These are phyloP conservation scores for Antedon mediterranea DNA, from an alignment of 53 echinoderm and acorn worm species.

Conservation along the genomic window DNA sequence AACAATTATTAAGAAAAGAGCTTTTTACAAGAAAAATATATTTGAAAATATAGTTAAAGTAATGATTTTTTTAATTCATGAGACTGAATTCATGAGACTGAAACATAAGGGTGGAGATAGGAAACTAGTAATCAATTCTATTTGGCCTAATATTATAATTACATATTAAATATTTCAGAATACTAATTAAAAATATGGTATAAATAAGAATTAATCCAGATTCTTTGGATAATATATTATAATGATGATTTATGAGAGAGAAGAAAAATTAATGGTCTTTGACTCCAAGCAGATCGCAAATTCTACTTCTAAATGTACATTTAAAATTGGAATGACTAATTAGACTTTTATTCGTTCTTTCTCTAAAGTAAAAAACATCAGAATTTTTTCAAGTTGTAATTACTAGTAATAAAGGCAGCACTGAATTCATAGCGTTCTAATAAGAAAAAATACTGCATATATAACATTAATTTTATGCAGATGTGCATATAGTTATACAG, in stretches of 20 bases:
- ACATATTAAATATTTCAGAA: neutral
- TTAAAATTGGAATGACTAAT: neutral
- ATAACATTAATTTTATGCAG: no score
- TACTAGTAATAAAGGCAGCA: neutral
- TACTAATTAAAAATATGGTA: neutral
- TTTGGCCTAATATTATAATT: neutral
- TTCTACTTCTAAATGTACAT: neutral
- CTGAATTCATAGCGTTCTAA: no score
- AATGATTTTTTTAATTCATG: no score
- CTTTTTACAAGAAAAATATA: no score
- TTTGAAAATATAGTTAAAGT: no score
- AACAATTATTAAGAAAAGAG: no score
- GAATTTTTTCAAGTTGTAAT: neutral
- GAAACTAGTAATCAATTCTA: neutral
- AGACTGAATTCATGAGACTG: no score
- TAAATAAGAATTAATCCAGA: neutral
- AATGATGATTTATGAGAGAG: neutral
- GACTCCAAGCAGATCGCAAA: neutral
- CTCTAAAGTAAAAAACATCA: neutral
- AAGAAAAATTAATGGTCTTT: neutral
- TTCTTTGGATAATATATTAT: neutral
- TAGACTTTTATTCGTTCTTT: neutral
- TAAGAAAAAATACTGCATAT: no score
- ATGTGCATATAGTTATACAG: no score
- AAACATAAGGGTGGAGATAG: no score